These are phyloP conservation scores for Drosophila sordidula DNA, from an alignment of 2,888 invertebrate genomes.

Conservation along the genomic window DNA sequence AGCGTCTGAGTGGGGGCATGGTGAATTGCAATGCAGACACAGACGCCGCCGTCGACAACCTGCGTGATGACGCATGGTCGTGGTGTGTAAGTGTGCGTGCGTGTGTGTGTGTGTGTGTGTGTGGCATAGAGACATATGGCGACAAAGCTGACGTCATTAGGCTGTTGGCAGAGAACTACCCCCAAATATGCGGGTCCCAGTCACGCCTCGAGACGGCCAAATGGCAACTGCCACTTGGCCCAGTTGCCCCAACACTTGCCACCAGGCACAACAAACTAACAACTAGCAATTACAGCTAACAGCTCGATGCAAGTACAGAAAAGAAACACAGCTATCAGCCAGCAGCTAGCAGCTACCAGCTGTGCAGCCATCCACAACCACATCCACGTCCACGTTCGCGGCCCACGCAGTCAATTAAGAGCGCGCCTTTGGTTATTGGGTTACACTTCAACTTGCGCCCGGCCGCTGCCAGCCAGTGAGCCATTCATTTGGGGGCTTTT, in stretches of 20 bases:
- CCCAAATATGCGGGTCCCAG: slow-evolving; percentile 49
- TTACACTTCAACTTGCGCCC: slow-evolving; percentile 69
- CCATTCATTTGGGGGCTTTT: slow-evolving; percentile 29
- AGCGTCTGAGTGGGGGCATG: slow-evolving; percentile 45
- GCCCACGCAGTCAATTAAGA: slow-evolving; percentile 79
- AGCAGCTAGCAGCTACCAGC: slow-evolving; percentile 22
- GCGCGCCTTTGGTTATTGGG: slow-evolving; percentile 74
- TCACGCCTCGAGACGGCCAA: slow-evolving; percentile 16
- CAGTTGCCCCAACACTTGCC: slow-evolving; percentile 43
- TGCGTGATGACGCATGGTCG: slow-evolving; percentile 70
- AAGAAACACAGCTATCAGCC: slow-evolving; percentile 14
- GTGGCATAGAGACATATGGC: slow-evolving; percentile 69
- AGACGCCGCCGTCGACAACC: slow-evolving; percentile 44
- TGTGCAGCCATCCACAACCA: slow-evolving; percentile 42
- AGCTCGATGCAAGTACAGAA: slow-evolving; percentile 9
- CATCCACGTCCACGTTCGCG: slow-evolving; percentile 21
- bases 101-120: slow-evolving; percentile 13
- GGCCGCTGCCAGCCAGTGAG: slow-evolving; percentile 16
- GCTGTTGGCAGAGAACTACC: slow-evolving; percentile 58
- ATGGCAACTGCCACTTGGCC: slow-evolving; percentile 43
- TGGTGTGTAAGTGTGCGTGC: slow-evolving; percentile 28
- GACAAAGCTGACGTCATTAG: slow-evolving; percentile 73
- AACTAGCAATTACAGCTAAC: slow-evolving; percentile 44
- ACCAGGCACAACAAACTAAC: slow-evolving; percentile 23
- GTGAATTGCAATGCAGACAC: slow-evolving; percentile 67